Base-by-base conservation (phyloP, 2,797 vertebrate genomes). In the Rhinophrynus dorsalis region DNA sequence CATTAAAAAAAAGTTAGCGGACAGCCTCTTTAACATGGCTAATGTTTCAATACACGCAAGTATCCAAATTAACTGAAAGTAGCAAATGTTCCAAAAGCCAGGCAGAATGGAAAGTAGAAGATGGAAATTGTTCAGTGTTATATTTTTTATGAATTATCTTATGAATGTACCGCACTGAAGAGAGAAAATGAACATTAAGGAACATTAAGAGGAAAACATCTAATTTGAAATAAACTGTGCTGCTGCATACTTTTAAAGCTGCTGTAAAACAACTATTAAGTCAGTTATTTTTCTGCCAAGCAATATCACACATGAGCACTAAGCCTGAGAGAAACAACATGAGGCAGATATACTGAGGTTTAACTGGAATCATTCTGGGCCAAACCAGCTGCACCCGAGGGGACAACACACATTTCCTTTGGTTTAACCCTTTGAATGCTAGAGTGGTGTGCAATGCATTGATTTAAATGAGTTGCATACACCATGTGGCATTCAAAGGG, bases 161-260 rank as follows among this genome's bases (percentile, higher is more conserved):
- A 45, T 59, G 24, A 59, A 52, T 59, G 47, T 60, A 47, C 47
- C n/a, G 40, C 32, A 61, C 17, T 24, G 33, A 52, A 30, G 13
- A 68, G 29, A 33, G 47, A 68, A 68, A 30, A 61, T 44, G 33
- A 61, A 44, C 18, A 68, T 68, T 59, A 68, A 51, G 32, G 64
- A 48, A 48, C 3, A 67, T 45, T 50, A 58, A 67, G 23, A 40
- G 44, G 48, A 33, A 33, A 42, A 52, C 35, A 44, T 68, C 67
- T 68, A 60, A 68, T 52, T 33, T 61, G 67, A 68, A 68, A 68
- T 60, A 60, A 42, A 61, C 56, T 42, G 35, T 27, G 6, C 29
- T 18, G 20, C 56, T 52, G 54, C 26, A 60, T 42, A 60, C 26
- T 61, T 59, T 60, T 56, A 47, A 55, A 57, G 64, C 64, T 57